These are phyloP conservation scores for Cichladusa arquata DNA, from an alignment of 2,113 vertebrate genomes.

Conservation along the genomic window DNA sequence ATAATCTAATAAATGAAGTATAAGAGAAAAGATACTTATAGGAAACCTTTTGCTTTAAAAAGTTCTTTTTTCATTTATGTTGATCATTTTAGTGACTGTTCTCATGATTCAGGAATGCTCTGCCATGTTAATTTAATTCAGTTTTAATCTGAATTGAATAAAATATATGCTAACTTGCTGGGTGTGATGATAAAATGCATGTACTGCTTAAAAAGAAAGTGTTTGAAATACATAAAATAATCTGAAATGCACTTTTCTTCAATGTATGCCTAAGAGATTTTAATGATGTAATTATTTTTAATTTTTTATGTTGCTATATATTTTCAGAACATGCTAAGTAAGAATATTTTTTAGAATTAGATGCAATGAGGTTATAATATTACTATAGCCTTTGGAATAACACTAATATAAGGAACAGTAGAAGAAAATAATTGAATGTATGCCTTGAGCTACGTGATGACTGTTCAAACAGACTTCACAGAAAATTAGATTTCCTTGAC, in stretches of 20 bases:
- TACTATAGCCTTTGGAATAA: not conserved
- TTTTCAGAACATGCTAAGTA: not conserved
- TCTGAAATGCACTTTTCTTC: not conserved
- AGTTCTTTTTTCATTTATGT: not conserved
- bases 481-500: conserved; percentile 50
- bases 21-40: not conserved
- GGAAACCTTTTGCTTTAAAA: not conserved
- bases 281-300: not conserved
- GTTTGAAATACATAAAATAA: not conserved
- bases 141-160: conserved; percentile 19
- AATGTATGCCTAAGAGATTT: not conserved
- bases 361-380: not conserved
- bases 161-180: not conserved
- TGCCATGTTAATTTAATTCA: not conserved
- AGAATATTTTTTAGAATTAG: not conserved
- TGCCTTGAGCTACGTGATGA: conserved; percentile 29
- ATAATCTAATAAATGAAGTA: not conserved
- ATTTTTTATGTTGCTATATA: not conserved
- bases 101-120: not conserved
- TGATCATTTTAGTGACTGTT: not conserved
- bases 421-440: conserved; percentile 6
- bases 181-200: not conserved
- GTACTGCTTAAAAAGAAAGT: not conserved
- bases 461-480: conserved; percentile 28
- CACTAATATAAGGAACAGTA: not conserved